These are phyloP conservation scores for Aphaenogaster rudis DNA, from an alignment of 1,140 invertebrate species.

Conservation along the genomic window DNA sequence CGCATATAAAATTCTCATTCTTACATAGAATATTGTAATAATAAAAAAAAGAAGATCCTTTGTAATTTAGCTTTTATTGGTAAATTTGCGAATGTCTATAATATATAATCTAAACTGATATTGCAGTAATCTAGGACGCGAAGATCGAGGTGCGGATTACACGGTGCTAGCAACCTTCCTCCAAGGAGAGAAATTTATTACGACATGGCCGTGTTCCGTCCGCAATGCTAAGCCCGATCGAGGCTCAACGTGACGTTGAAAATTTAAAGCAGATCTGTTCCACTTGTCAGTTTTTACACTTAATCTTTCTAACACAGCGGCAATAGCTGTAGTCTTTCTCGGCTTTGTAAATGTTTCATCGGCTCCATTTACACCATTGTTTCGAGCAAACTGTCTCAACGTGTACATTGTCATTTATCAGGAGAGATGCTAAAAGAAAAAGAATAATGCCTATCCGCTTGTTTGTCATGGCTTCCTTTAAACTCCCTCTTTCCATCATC, in stretches of 20 bases:
- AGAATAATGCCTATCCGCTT: background rate
- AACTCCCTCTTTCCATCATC: conserved; percentile 46
- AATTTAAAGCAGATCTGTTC: conserved; percentile 60
- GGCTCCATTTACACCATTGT: background rate
- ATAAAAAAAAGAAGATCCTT: background rate
- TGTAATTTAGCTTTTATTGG: conserved; percentile 13
- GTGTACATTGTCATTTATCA: background rate
- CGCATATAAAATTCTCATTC: background rate
- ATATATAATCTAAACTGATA: conserved; percentile 32
- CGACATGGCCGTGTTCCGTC: conserved; percentile 34
- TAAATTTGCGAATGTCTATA: conserved; percentile 21
- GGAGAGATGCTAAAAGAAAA: background rate
- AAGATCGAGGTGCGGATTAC: conserved; percentile 60
- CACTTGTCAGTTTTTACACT: conserved; percentile 50
- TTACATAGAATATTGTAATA: background rate
- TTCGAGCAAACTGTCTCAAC: background rate
- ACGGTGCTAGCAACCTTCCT: conserved; percentile 45
- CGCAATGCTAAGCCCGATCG: conserved; percentile 53
- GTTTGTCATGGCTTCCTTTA: conserved; percentile 20
- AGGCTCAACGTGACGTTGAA: conserved; percentile 46
- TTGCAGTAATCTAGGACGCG: conserved; percentile 40
- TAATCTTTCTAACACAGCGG: conserved; percentile 24
- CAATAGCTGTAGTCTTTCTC: conserved; percentile 2
- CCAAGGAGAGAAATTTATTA: conserved; percentile 52
- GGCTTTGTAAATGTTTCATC: background rate